phyloP scores from a whole-genome alignment of 2,888 invertebrate genomes.

The Ommatoiulus sabulosus region DNA sequence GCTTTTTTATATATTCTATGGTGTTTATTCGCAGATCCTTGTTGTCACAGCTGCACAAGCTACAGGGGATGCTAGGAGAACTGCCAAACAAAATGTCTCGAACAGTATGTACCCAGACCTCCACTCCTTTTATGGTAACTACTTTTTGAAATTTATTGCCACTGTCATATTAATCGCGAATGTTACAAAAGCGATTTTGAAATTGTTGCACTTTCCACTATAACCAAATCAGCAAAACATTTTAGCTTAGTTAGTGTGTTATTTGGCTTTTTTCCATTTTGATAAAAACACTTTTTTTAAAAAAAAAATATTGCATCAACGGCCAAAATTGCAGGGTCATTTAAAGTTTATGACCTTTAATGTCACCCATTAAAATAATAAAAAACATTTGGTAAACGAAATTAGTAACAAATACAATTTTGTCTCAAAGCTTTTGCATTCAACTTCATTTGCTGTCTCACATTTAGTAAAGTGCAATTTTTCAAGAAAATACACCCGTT shows the following conservation, averaged over 20 bases:
- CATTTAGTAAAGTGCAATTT: too few species aligned
- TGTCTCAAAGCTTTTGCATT: too few species aligned
- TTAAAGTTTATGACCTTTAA: too few species aligned
- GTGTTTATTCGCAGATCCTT: slow-evolving; percentile 56
- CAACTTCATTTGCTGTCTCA: too few species aligned
- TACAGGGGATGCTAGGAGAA: slow-evolving; percentile 59
- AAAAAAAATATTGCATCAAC: background rate
- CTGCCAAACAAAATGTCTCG: slow-evolving; percentile 58
- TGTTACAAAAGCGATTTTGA: background rate
- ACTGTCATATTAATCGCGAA: background rate
- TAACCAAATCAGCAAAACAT: background rate
- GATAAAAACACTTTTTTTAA: background rate
- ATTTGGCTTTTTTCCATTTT: background rate
- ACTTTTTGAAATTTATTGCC: slow-evolving; percentile 12
- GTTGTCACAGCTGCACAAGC: slow-evolving; percentile 59
- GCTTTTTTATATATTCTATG: slow-evolving; percentile 21
- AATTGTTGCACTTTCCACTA: background rate
- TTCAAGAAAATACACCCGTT: too few species aligned
- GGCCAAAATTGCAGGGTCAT: slow-evolving; percentile 24
- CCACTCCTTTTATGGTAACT: slow-evolving; percentile 55
- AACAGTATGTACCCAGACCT: slow-evolving; percentile 59
- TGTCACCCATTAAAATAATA: too few species aligned
- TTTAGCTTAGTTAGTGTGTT: background rate
- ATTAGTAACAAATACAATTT: too few species aligned
- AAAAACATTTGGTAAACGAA: too few species aligned